A percentile compares a stretch with the other conserved stretches of the same genome.
These are phyloP conservation scores for Procambarus virginalis DNA, from an alignment of 1,140 invertebrate genomes.

Conservation along the genomic window DNA sequence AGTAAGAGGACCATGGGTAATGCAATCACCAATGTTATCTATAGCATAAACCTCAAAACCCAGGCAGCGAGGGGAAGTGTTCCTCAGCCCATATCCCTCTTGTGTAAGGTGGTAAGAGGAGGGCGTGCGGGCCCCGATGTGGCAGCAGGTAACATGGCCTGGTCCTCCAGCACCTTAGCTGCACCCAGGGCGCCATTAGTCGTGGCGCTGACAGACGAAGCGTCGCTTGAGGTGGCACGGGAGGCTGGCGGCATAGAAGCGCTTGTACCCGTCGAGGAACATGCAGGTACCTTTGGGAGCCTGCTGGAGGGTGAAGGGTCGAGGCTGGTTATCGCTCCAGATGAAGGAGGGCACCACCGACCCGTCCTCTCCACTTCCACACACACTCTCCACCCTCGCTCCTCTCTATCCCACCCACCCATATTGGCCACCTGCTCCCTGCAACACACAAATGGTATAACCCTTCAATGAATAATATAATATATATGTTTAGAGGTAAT, in stretches of 20 bases:
- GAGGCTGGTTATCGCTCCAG: conserved; percentile 30
- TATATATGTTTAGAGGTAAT: no score
- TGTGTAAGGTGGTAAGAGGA: no score
- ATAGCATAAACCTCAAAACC: no score
- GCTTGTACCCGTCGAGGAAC: conserved; percentile 33
- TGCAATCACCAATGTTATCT: no score
- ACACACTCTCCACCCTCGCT: background rate
- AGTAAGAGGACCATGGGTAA: no score
- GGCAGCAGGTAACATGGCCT: no score
- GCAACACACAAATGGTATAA: background rate
- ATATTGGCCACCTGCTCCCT: conserved; percentile 47
- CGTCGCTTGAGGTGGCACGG: conserved; percentile 39
- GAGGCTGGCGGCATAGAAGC: conserved; percentile 33
- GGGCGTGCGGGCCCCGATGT: no score
- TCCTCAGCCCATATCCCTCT: no score
- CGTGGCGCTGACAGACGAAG: conserved; percentile 31
- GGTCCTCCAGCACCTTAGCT: no score
- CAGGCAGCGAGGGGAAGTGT: no score
- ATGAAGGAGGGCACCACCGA: background rate
- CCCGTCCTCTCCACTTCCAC: conserved; percentile 30
- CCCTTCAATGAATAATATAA: no score
- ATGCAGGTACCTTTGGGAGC: conserved; percentile 29
- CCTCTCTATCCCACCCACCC: conserved; percentile 32
- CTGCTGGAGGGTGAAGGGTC: background rate
- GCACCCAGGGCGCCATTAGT: background rate